These are phyloP conservation scores for Stegodyphus dumicola DNA, from an alignment of 1,140 invertebrate species.

Conservation along the genomic window DNA sequence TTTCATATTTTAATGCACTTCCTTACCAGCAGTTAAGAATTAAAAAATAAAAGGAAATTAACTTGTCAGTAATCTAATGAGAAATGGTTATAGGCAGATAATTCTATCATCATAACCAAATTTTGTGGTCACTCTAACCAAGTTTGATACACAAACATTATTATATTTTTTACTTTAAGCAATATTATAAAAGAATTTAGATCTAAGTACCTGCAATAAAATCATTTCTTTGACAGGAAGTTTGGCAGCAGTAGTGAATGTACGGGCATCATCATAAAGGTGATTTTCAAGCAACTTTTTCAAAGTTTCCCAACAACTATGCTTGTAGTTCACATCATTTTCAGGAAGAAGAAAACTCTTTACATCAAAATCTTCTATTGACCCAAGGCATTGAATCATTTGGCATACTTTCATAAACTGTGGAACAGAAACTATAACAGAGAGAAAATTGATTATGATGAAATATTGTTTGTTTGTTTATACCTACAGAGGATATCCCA, in stretches of 20 bases:
- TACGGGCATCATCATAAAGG: slow-evolving; percentile 25
- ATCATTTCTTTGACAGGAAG: slow-evolving; percentile 34
- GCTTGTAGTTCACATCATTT: slow-evolving; percentile 4
- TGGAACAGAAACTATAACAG: slow-evolving; percentile 29
- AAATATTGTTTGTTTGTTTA: too few relatives aligned
- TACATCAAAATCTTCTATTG: slow-evolving; percentile 25
- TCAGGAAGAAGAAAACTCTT: slow-evolving; percentile 20
- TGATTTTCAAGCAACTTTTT: slow-evolving; percentile 22
- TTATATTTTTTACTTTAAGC: too few relatives aligned
- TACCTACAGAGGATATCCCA: too few relatives aligned
- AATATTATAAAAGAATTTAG: too few relatives aligned
- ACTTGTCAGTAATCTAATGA: too few relatives aligned
- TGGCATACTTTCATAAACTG: slow-evolving; percentile 35
- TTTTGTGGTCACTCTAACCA: too few relatives aligned
- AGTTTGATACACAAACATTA: too few relatives aligned
- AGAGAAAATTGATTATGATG: not conserved
- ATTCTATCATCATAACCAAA: too few relatives aligned
- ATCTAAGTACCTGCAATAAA: slow-evolving; percentile 22
- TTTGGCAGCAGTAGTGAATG: slow-evolving; percentile 23
- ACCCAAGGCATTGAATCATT: slow-evolving; percentile 21
- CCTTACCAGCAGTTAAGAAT: too few relatives aligned
- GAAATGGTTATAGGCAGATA: too few relatives aligned
- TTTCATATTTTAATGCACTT: too few relatives aligned
- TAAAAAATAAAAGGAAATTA: slow-evolving; percentile 18
- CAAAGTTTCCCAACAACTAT: slow-evolving; percentile 28